Conservation (phyloP, 2,113 vertebrate genomes). For the Trichechus manatus region DNA sequence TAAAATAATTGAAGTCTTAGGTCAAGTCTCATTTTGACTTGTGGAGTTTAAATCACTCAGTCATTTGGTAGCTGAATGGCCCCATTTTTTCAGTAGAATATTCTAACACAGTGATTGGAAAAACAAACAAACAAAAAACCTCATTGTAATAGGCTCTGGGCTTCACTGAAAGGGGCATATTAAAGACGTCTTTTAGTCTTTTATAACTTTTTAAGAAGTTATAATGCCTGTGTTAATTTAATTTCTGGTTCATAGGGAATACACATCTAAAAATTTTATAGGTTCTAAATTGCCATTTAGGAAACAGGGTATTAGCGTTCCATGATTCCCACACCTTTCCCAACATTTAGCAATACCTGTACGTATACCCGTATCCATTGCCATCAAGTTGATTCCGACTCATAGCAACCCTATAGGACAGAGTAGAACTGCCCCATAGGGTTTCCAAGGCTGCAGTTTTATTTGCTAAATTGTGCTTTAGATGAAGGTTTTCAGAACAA, state of each 20-base stretch:
- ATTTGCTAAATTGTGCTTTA: too few species aligned
- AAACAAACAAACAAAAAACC: not conserved
- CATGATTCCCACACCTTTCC: too few species aligned
- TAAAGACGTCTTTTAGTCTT: slow-evolving; percentile 38
- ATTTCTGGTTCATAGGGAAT: slow-evolving; percentile 33
- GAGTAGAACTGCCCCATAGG: too few species aligned
- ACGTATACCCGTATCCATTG: too few species aligned
- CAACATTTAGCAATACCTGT: too few species aligned
- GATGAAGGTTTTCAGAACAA: too few species aligned
- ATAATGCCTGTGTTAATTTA: not conserved
- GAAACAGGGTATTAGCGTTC: too few species aligned
- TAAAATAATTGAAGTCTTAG: slow-evolving; percentile 53
- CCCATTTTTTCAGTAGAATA: not conserved
- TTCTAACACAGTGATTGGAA: not conserved
- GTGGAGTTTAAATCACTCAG: slow-evolving; percentile 27
- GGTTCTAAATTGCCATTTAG: too few species aligned
- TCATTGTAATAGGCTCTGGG: not conserved
- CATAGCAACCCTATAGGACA: too few species aligned
- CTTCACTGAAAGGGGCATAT: not conserved
- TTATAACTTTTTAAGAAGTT: not conserved
- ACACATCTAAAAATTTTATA: not conserved
- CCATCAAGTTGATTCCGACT: too few species aligned
- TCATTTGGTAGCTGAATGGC: slow-evolving; percentile 14
- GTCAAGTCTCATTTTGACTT: slow-evolving; percentile 57
- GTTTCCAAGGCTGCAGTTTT: too few species aligned